Percentiles rank a stretch among this genome's conserved stretches.
phyloP scores from a whole-genome alignment of 2,797 vertebrate genomes.

The Yasuhikotakia modesta region DNA sequence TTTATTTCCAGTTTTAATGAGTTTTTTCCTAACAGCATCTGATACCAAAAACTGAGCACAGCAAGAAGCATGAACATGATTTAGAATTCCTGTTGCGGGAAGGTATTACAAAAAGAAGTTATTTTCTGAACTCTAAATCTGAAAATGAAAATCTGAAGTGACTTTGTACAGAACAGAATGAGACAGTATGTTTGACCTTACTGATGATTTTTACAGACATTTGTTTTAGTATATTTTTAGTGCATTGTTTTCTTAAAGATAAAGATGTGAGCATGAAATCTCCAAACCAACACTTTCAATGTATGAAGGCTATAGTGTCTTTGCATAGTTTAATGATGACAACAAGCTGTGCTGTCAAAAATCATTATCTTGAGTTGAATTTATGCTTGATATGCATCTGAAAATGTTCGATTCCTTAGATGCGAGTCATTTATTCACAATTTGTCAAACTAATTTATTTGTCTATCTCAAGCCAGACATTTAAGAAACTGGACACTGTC shows the following conservation, averaged over 20 bases:
- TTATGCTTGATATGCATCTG: background rate
- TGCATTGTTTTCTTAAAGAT: background rate
- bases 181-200: background rate
- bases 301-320: background rate
- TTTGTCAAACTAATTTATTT: conserved; percentile 23
- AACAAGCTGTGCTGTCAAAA: conserved; percentile 1
- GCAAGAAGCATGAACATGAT: no score
- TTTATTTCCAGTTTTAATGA: no score
- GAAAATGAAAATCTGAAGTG: background rate
- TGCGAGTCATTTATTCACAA: conserved; percentile 5
- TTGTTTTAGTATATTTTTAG: background rate
- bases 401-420: conserved; percentile 2
- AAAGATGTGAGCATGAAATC: background rate
- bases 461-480: background rate
- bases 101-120: background rate
- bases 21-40: no score
- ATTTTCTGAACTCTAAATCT: background rate
- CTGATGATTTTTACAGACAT: background rate
- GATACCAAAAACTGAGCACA: no score
- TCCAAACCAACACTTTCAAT: background rate
- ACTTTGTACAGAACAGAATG: background rate
- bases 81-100: background rate
- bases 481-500: conserved; percentile 6
- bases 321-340: background rate
- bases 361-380: background rate